Conservation (phyloP, 2,888 invertebrate species). For the Catocala fraxini region DNA sequence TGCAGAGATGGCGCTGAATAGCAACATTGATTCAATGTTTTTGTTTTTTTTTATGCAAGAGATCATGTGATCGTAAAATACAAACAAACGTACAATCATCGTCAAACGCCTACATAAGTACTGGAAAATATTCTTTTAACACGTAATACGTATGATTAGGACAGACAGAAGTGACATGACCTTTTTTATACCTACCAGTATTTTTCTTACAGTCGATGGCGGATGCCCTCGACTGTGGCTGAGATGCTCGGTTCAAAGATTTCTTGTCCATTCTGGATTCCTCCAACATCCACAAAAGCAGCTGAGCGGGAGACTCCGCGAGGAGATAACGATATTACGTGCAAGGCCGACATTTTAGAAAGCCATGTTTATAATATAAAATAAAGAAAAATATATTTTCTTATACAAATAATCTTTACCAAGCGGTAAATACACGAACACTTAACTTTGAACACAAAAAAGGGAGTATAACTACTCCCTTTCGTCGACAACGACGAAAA, state of each 20-base stretch:
- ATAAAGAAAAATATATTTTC: constrained; percentile 84
- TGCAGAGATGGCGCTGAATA: not conserved
- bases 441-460: constrained; percentile 74
- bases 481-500: constrained; percentile 90
- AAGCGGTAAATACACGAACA: constrained; percentile 67
- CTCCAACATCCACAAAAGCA: constrained; percentile 86
- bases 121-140: not conserved
- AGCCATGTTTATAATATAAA: constrained; percentile 91
- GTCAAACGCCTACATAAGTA: too few species aligned
- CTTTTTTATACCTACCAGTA: constrained; percentile 87
- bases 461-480: constrained; percentile 90
- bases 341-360: constrained; percentile 93
- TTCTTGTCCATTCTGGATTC: constrained; percentile 93
- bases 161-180: constrained; percentile 50
- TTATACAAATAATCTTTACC: constrained; percentile 69
- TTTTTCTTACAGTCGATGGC: constrained; percentile 92
- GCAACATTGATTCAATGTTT: not conserved
- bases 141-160: not conserved
- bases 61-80: too few species aligned
- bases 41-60: too few species aligned
- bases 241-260: constrained; percentile 89
- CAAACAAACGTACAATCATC: too few species aligned
- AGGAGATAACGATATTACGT: constrained; percentile 90
- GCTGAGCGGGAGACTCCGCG: constrained; percentile 90
- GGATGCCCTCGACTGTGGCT: constrained; percentile 90